Base-by-base conservation (phyloP, 2,113 vertebrate species). In the Synchiropus splendidus region DNA sequence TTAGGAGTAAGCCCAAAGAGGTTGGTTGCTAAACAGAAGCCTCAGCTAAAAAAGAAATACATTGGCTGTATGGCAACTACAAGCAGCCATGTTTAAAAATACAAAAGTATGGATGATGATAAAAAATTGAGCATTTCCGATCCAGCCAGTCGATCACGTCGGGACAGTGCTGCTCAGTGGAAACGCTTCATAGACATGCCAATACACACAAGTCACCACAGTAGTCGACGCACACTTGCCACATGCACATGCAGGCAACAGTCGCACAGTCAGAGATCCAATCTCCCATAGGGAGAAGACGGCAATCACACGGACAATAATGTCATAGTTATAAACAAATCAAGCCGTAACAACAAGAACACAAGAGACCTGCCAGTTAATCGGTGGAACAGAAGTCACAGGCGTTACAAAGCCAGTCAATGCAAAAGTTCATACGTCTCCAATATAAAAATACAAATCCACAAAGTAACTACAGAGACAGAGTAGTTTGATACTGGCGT, bases 381-480 rank as follows among this genome's bases (percentile, higher is more conserved):
- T 62, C 64, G 54, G 54, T 73, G 50, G 54, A 61, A 51, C 49
- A 75, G 50, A 64, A 60, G 56, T 63, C 65, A 79, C 66, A 67
- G 67, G 81, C 62, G 30, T 80, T 81, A 85, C 74, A 84, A 85
- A 84, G 78, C 80, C 79, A 60, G 66, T 84, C 70, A 42, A 80
- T 83, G 80, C 81, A 83, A 84, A 84, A 83, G 43, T 55, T 77
- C 76, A 63, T 67, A 82, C 72, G 67, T 79, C 65, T 84, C 73
- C 17, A 78, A 85, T 86, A 86, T 86, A 87, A 87, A 87, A 87
- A 86, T 87, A 87, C 83, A 84, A 86, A 85, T 85, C 77, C 82
- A 85, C 81, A 80, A 84, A 85, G 83, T 78, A 85, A 81, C 70
- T 81, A 77, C 64, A 74, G 77, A 84, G 80, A 85, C 70, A 75